Evolutionary conservation across 2,797 vertebrate species (phyloP).

Genomic region (Epinephelus malabaricus): DNA sequence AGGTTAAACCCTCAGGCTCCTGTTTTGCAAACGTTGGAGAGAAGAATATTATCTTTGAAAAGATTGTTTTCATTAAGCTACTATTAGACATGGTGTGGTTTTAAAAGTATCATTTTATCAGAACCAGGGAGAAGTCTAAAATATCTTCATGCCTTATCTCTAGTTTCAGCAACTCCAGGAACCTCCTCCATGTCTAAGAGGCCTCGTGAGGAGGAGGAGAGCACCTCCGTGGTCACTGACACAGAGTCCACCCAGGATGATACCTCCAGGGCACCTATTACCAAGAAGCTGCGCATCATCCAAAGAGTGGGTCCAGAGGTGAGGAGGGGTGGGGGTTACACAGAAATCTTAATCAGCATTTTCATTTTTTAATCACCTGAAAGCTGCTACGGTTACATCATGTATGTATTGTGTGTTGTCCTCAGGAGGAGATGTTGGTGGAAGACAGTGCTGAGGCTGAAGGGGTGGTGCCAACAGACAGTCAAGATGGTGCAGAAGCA

Average conservation of each 20-base stretch:
- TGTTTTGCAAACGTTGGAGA: background rate
- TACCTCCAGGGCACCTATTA: slow-evolving; percentile 89
- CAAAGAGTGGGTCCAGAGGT: slow-evolving; percentile 95
- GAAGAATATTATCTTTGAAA: background rate
- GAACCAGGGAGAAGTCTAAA: background rate
- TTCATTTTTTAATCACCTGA: background rate
- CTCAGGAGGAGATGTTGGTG: slow-evolving; percentile 92
- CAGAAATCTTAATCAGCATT: background rate
- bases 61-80: background rate
- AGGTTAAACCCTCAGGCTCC: background rate
- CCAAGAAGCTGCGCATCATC: slow-evolving; percentile 93
- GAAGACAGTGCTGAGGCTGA: slow-evolving; percentile 94
- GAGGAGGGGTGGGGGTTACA: background rate
- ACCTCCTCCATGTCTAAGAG: slow-evolving; percentile 93
- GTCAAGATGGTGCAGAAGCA: slow-evolving; percentile 91
- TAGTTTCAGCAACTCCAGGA: slow-evolving; percentile 94
- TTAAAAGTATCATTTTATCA: background rate
- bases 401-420: background rate
- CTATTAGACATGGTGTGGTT: background rate
- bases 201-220: slow-evolving; percentile 95
- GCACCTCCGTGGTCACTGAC: slow-evolving; percentile 82
- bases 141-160: slow-evolving; percentile 10
- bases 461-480: slow-evolving; percentile 89
- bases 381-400: background rate
- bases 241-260: slow-evolving; percentile 91